A percentile compares a stretch with the other conserved stretches of the same genome.
These are phyloP conservation scores for Etheostoma cragini DNA, from an alignment of 2,113 vertebrate species.

Conservation along the genomic window DNA sequence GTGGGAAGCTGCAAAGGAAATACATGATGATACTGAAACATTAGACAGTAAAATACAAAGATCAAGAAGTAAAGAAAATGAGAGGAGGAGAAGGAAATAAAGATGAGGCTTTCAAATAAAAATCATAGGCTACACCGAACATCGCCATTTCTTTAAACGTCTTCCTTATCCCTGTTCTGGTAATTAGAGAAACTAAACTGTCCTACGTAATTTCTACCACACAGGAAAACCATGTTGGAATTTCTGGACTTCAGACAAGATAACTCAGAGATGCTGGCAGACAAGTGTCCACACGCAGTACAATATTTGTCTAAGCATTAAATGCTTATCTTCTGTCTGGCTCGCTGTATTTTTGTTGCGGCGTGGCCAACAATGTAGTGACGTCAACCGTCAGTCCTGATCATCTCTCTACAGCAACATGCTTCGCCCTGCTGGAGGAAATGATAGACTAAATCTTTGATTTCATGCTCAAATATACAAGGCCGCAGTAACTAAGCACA, in stretches of 20 bases:
- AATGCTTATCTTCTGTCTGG: slow-evolving; percentile 79
- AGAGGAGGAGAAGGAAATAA: background rate
- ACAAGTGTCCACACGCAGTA: slow-evolving; percentile 71
- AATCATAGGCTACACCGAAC: background rate
- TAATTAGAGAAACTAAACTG: slow-evolving; percentile 56
- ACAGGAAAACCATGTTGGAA: slow-evolving; percentile 76
- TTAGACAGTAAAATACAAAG: background rate
- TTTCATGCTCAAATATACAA: slow-evolving; percentile 27
- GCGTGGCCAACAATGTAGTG: slow-evolving; percentile 77
- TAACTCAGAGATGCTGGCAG: slow-evolving; percentile 70
- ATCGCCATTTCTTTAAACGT: slow-evolving; percentile 22
- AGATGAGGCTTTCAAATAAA: background rate
- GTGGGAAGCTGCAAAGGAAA: too few species aligned
- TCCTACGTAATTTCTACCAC: slow-evolving; percentile 73
- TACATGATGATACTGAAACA: background rate
- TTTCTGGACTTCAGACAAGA: slow-evolving; percentile 79
- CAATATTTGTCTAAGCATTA: slow-evolving; percentile 75
- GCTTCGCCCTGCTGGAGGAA: slow-evolving; percentile 64
- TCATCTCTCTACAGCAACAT: slow-evolving; percentile 63
- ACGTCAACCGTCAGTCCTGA: slow-evolving; percentile 66
- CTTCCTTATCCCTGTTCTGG: slow-evolving; percentile 50
- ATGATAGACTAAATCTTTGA: slow-evolving; percentile 47
- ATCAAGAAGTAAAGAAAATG: slow-evolving; percentile 13
- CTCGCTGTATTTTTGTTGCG: slow-evolving; percentile 76
- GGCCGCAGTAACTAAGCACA: background rate